Evolutionary conservation across 2,797 vertebrate genomes (phyloP), one percentile per base, ranked within the genome.

Genomic region (Melanotaenia boesemani): DNA sequence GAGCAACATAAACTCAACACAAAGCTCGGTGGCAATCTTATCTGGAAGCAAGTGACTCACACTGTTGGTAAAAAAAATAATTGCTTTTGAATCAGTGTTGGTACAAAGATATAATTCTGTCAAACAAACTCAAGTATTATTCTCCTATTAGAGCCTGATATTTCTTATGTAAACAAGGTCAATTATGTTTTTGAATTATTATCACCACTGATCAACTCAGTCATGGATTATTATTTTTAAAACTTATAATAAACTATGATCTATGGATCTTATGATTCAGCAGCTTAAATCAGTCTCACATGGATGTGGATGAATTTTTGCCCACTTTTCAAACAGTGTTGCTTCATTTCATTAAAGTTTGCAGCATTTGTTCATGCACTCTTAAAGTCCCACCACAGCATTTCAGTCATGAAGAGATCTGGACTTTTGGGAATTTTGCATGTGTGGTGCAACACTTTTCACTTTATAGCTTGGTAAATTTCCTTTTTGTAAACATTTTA

Each of bases 1-100:
- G 52, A 74, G 58, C 60, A 72, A 78, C 75, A 76, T 44, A 67
- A 20, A 34, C 32, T 68, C 15, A 18, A 34, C 13, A 9, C 2
- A 2, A 70, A 28, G 18, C 26, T 70, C 22, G 32, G 11, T 3
- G 36, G 24, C 67, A 52, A 26, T 59, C 32, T 63, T 26, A 50
- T 60, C 63, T 63, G 71, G 22, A 6, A 22, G 32, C 58, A n/a
- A 30, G 26, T 30, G 39, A 22, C 37, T 83, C 57, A 61, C 6
- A 10, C 32, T 63, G n/a, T 46, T 63, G 34, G 36, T 44, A n/a
- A 6, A 24, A 32, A 44, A 22, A 62, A 56, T 41, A 30, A 13
- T 4, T 41, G 52, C 44, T 66, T 76, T 70, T 57, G n/a, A 76
- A 8, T 70, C 48, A 30, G 15, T 37, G 24, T 54, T 54, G 58